phyloP scores from a whole-genome alignment of 2,797 vertebrate species.

The Pitangus sulphuratus region DNA sequence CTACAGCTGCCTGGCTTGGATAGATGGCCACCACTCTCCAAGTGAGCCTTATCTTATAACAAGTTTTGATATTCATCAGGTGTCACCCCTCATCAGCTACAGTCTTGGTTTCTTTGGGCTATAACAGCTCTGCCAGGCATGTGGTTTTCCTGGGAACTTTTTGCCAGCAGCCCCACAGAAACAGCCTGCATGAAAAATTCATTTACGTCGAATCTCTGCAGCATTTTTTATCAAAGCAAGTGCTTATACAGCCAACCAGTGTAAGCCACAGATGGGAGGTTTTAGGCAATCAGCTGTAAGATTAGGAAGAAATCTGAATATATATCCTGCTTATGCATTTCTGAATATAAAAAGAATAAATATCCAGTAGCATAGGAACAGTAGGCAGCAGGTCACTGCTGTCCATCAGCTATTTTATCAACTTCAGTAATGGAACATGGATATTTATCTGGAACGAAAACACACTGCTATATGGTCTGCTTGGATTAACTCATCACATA shows the following conservation, averaged over 20 bases:
- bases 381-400: neutral
- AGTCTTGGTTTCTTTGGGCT: neutral
- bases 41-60: neutral
- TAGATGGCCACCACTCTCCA: neutral
- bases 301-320: neutral
- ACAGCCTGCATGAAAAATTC: constrained; percentile 47
- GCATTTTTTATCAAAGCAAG: constrained; percentile 53
- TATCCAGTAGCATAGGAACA: neutral
- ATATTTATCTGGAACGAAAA: constrained; percentile 22
- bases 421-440: neutral
- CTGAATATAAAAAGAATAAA: neutral
- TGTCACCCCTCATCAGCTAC: neutral
- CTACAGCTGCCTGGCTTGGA: neutral
- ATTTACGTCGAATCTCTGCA: constrained; percentile 23
- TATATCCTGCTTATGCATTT: neutral
- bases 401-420: constrained; percentile 31
- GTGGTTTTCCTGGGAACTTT: constrained; percentile 2
- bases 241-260: neutral
- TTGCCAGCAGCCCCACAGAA: constrained; percentile 4
- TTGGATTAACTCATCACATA: constrained; percentile 19
- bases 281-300: constrained; percentile 49
- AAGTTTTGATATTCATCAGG: neutral
- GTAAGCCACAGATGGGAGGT: constrained; percentile 31
- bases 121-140: neutral
- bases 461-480: neutral